Evolutionary conservation across 2,113 vertebrate genomes (phyloP).

Genomic region (Solea senegalensis): DNA sequence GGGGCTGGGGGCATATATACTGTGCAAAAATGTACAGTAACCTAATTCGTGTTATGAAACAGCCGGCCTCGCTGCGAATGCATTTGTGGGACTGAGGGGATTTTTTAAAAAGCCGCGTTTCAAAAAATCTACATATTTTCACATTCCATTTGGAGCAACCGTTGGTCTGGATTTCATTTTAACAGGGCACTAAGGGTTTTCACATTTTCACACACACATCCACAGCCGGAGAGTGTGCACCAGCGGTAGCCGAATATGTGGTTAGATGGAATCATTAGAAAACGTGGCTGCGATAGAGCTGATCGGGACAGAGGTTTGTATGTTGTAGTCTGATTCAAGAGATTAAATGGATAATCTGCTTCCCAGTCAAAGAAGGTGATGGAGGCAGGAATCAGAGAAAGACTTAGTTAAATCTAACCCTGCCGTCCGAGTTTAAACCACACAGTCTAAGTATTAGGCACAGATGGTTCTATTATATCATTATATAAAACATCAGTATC

Average conservation of each 20-base stretch:
- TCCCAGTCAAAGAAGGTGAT: constrained; percentile 58
- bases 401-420: constrained; percentile 26
- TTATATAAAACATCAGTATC: no score
- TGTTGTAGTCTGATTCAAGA: constrained; percentile 65
- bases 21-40: constrained; percentile 74
- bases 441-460: no score
- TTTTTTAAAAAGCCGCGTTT: constrained; percentile 66
- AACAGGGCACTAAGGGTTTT: constrained; percentile 62
- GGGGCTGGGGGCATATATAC: constrained; percentile 57
- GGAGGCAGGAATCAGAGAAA: constrained; percentile 65
- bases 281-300: constrained; percentile 51
- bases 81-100: constrained; percentile 66
- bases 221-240: constrained; percentile 49
- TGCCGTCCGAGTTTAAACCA: no score
- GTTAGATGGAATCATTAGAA: constrained; percentile 47
- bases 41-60: constrained; percentile 65
- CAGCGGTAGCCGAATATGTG: constrained; percentile 47
- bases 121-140: constrained; percentile 77
- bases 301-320: constrained; percentile 60
- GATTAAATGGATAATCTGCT: constrained; percentile 76
- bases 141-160: constrained; percentile 63
- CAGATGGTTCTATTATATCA: no score
- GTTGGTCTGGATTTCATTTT: constrained; percentile 68
- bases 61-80: constrained; percentile 68
- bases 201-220: constrained; percentile 17